Base-by-base conservation (phyloP, 92 coral and sea anemone genomes). In the Actinostola sp. region DNA sequence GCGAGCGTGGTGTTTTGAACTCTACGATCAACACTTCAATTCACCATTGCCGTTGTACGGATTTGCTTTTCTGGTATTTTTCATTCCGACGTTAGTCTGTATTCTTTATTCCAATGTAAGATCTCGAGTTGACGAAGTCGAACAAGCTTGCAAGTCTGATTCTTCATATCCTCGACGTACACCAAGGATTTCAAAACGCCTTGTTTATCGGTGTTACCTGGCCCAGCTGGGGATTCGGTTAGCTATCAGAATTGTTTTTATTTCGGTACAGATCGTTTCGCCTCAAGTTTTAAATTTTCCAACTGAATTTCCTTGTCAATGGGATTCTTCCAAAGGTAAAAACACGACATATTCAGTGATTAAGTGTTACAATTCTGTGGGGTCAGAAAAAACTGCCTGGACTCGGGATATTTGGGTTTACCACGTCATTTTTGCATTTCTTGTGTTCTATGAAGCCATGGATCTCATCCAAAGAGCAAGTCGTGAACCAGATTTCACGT, bases 91-190 rank as follows among this genome's bases (percentile, higher is more conserved):
- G n/a, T n/a, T n/a, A n/a, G n/a, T n/a, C n/a, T n/a, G n/a, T n/a
- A n/a, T n/a, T n/a, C n/a, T n/a, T n/a, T n/a, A n/a, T n/a, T n/a
- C n/a, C n/a, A n/a, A n/a, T 39, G 45, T 39, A 14, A 67, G 65
- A 39, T 63, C 70, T 72, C 76, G 77, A 16, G 81, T 84, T 4
- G 89, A 84, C 7, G 61, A 67, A 58, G 74, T 78, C 0, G 81
- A 71, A 50, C 54, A 63, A 43, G 63, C 59, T 16, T 33, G 58
- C n/a, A 64, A 29, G 54, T 44, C 34, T 29, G 73, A 79, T 66
- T 33, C 63, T 7, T 76, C 79, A 72, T 61, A 70, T 25, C 85
- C 70, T 56, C 76, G 66, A 16, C 85, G 72, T 53, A 42, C 63
- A 36, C 82, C 66, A 21, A 68, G 25, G 56, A 49, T 55, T 13